Conservation (phyloP, 2,797 vertebrate genomes). For the Phaenicophaeus curvirostris region DNA sequence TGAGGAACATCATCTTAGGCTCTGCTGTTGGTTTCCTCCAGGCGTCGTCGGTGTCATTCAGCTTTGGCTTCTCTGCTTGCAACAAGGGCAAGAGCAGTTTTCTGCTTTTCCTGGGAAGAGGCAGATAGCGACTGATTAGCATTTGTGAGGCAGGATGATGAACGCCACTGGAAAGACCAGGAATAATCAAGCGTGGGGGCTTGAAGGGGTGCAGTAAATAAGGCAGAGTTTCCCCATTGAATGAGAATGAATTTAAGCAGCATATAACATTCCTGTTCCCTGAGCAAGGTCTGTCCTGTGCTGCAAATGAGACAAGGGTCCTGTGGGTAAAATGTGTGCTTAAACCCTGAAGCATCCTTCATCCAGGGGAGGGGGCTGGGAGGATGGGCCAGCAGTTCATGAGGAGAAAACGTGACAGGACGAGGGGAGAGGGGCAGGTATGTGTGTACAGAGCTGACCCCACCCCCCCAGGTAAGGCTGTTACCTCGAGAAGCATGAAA, state of each 20-base stretch:
- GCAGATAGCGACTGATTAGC: neutral
- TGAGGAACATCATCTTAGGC: rapidly evolving
- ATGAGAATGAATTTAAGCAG: neutral
- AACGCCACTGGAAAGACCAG: neutral
- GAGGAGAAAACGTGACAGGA: neutral
- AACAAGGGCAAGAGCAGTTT: neutral
- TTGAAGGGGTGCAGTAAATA: neutral
- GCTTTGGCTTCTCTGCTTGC: neutral
- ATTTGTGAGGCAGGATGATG: neutral
- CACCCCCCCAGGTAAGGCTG: neutral
- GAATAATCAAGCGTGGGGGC: neutral
- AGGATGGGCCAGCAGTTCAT: neutral
- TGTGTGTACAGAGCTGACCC: neutral
- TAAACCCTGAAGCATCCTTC: neutral
- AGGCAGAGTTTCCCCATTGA: neutral
- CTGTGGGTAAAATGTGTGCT: neutral
- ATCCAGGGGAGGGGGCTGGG: neutral
- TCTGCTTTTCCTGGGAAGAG: neutral
- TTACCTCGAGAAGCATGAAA: neutral
- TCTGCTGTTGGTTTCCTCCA: neutral
- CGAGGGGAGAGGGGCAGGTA: neutral
- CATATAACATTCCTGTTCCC: neutral
- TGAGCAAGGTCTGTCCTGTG: neutral
- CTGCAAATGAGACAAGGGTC: neutral
- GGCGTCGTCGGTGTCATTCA: rapidly evolving